Conservation (phyloP, 1,140 invertebrate genomes). For the Drosophila biarmipes region DNA sequence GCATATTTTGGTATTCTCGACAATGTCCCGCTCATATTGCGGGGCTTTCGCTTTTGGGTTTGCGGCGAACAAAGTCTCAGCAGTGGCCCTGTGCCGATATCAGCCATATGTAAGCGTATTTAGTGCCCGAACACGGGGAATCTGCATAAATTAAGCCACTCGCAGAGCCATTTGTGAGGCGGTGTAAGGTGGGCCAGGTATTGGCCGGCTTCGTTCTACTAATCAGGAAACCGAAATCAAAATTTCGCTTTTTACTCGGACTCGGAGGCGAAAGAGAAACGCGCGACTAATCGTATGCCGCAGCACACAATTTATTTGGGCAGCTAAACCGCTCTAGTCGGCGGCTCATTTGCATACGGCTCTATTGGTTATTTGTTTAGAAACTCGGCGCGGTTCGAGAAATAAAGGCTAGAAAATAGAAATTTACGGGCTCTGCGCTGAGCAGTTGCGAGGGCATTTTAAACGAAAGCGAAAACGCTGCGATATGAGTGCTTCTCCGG, state of each 20-base stretch:
- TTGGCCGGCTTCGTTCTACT: slow-evolving; percentile 68
- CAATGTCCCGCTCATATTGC: slow-evolving; percentile 46
- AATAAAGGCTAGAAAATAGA: slow-evolving; percentile 49
- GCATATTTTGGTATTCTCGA: slow-evolving; percentile 65
- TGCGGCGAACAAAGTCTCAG: slow-evolving; percentile 28
- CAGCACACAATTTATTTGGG: slow-evolving; percentile 72
- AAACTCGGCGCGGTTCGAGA: slow-evolving; percentile 38
- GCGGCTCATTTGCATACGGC: slow-evolving; percentile 68
- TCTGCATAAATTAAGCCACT: slow-evolving; percentile 72
- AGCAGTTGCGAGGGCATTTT: slow-evolving; percentile 34
- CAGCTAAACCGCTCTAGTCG: slow-evolving; percentile 64
- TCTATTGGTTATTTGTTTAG: slow-evolving; percentile 61
- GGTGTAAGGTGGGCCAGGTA: not conserved
- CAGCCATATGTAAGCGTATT: slow-evolving; percentile 34
- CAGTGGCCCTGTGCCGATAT: slow-evolving; percentile 38
- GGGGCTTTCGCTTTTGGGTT: slow-evolving; percentile 70
- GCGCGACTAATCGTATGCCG: slow-evolving; percentile 74
- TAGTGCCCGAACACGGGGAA: slow-evolving; percentile 33
- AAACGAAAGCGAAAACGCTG: slow-evolving; percentile 73
- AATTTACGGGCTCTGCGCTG: slow-evolving; percentile 50
- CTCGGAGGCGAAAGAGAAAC: slow-evolving; percentile 75
- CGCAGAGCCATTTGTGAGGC: slow-evolving; percentile 16
- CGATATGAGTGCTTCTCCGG: slow-evolving; percentile 55
- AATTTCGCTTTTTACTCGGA: slow-evolving; percentile 72
- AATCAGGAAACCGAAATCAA: slow-evolving; percentile 79